phyloP scores from a whole-genome alignment of 2,888 invertebrate species.

The Panzeria rudis region DNA sequence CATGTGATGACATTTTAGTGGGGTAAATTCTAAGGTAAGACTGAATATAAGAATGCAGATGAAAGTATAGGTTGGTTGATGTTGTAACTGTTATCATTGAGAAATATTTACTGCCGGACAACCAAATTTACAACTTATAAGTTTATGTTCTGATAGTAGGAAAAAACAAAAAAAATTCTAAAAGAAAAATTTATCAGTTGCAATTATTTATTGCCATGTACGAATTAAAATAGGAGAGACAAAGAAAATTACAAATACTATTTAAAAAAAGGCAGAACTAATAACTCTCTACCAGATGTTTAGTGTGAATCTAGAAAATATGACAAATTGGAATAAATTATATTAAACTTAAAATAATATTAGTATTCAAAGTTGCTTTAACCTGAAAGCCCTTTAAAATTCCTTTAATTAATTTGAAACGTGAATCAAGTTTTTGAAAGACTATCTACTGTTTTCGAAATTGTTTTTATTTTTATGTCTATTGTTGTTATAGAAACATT shows the following conservation, averaged over 20 bases:
- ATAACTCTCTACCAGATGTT: no score
- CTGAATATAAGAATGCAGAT: neutral
- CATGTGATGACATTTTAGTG: constrained; percentile 60
- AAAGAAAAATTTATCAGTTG: constrained; percentile 14
- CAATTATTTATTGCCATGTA: constrained; percentile 22
- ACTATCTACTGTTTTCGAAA: constrained; percentile 30
- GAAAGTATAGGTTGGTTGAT: neutral
- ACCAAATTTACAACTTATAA: constrained; percentile 28
- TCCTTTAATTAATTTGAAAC: constrained; percentile 16
- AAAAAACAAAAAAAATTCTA: neutral
- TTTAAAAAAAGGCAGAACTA: neutral
- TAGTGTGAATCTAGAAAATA: no score
- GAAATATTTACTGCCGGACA: constrained; percentile 17
- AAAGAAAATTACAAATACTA: constrained; percentile 4
- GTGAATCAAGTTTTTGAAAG: constrained; percentile 2
- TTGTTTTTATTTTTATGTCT: constrained; percentile 28
- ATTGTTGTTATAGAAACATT: constrained; percentile 40
- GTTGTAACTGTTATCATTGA: neutral
- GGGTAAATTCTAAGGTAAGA: constrained; percentile 56
- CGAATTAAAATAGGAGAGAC: neutral
- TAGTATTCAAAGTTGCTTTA: neutral
- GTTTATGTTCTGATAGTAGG: neutral
- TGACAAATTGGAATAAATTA: neutral
- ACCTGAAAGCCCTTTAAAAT: neutral
- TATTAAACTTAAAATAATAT: neutral